These are phyloP conservation scores for Ceratitis capitata DNA, from an alignment of 1,140 invertebrate genomes.

Conservation along the genomic window DNA sequence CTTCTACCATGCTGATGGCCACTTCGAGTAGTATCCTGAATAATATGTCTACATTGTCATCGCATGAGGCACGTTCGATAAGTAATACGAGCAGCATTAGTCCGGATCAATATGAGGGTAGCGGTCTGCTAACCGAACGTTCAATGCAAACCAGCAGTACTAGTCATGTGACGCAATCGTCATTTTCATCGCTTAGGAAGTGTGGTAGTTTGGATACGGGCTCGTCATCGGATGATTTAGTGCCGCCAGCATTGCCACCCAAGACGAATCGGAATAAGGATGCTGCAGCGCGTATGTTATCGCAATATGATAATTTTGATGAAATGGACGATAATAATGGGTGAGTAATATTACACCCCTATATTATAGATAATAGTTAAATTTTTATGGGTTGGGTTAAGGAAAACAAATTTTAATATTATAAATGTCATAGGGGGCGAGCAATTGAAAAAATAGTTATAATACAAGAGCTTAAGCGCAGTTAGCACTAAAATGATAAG, in stretches of 20 bases:
- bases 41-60: conserved; percentile 45
- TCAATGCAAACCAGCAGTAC: conserved; percentile 38
- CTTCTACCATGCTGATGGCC: conserved; percentile 42
- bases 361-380: no score
- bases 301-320: conserved; percentile 78
- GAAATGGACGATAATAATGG: conserved; percentile 66
- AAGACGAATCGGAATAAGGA: conserved; percentile 69
- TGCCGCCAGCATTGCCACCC: conserved; percentile 75
- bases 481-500: no score
- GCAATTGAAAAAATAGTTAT: no score
- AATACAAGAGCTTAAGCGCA: no score
- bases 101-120: conserved; percentile 42
- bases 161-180: not conserved
- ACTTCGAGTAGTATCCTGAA: conserved; percentile 44
- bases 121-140: conserved; percentile 34
- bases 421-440: no score
- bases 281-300: conserved; percentile 74
- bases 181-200: conserved; percentile 12
- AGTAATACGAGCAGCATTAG: not conserved
- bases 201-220: conserved; percentile 42
- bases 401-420: no score
- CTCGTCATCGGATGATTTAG: conserved; percentile 51
- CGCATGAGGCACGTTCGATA: conserved; percentile 21
- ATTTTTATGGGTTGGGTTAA: no score
- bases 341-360: no score